Evolutionary conservation across 2,888 invertebrate species (phyloP), one percentile per base, ranked within the genome.

Genomic region (Dysmachus trigonus): DNA sequence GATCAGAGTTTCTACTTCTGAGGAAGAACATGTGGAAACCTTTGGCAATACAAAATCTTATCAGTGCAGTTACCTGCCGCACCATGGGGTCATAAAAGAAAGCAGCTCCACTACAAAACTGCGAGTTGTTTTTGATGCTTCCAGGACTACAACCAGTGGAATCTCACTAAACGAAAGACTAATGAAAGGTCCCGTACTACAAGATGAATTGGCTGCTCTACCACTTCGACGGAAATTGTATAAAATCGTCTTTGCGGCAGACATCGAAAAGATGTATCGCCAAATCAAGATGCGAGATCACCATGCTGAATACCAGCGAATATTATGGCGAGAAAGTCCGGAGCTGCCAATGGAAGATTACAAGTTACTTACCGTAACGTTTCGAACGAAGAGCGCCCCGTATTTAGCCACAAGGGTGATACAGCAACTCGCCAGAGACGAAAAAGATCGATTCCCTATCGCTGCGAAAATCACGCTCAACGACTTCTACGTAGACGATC

Each of bases 251-350:
- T 35, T 89, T 2, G 86, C 86, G 4, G 89, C 88, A 0, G 89
- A 90, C 74, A 87, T 90, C 7, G 84, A 81, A 0, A 86, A 89
- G 79, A 89, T 89, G 51, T 62, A 82, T 33, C 82, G 82, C 6
- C 82, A 82, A 18, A 18, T 62, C 8, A 13, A 1, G 13, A 30
- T 82, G 8, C 3, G n/a, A n/a, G 13, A 30, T 27, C 22, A 13
- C 0, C 30, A 82, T 33, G 13, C 62, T 1, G 85, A 89, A 38
- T 87, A 87, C 22, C 87, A 88, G 15, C 33, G 88, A 27, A 88
- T 87, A 2, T 7, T 89, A 0, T 88, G 88, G 88, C 33, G 88
- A 15, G 18, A 84, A 2, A 71, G 35, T 79, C 86, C 86, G 2
- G 8, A 47, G 0, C 30, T 77, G 13, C 85, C 86, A 10, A n/a